A percentile compares a stretch with the other conserved stretches of the same genome.
Conservation (phyloP, 2,797 vertebrate genomes). For the Spea hammondii region DNA sequence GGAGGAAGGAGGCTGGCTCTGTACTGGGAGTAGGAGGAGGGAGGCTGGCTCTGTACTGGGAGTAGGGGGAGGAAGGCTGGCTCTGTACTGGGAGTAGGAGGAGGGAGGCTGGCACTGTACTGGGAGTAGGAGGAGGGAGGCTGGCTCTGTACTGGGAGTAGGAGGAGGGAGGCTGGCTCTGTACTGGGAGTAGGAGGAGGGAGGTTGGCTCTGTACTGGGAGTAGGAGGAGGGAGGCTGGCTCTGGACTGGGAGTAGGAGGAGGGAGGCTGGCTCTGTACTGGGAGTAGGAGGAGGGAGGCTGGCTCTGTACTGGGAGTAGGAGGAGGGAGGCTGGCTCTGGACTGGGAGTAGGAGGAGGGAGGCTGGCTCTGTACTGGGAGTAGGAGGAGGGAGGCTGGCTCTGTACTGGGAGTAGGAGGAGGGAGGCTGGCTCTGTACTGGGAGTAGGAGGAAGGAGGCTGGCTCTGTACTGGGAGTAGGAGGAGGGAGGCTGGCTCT, state of each 20-base stretch:
- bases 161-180: background rate
- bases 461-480: background rate
- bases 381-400: too few species aligned
- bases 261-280: background rate
- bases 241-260: background rate
- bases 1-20: background rate
- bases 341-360: background rate
- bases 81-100: background rate
- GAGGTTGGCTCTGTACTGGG: background rate
- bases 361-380: background rate
- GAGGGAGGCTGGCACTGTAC: background rate
- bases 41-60: background rate
- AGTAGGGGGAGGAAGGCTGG: background rate
- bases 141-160: background rate
- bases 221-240: background rate
- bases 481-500: background rate
- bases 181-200: background rate
- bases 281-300: background rate
- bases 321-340: background rate
- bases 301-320: background rate
- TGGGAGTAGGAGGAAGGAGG: background rate
- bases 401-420: too few species aligned
- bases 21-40: background rate
- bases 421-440: background rate
- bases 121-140: background rate